phyloP scores from a whole-genome alignment of 2,113 vertebrate genomes.

The Okapia johnstoni region DNA sequence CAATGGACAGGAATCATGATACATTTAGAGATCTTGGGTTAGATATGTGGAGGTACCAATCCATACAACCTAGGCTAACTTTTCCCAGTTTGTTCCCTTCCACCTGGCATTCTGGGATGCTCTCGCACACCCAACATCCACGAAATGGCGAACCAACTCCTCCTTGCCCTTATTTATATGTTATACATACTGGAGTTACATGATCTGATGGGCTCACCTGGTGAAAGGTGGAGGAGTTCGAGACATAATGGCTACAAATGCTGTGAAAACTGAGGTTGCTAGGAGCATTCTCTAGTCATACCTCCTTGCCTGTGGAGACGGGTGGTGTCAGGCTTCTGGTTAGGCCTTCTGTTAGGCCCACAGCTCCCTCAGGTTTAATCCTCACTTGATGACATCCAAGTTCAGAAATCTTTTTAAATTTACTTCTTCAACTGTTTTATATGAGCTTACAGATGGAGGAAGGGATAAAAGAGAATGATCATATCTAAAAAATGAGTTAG shows the following conservation, averaged over 20 bases:
- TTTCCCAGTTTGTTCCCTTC: not conserved
- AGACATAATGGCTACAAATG: not conserved
- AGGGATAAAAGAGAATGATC: not conserved
- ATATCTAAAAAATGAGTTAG: not conserved
- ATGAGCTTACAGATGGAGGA: not conserved
- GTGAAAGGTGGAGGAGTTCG: not conserved
- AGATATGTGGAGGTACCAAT: not conserved
- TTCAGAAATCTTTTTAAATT: not conserved
- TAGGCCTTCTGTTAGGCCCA: not conserved
- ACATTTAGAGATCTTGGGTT: constrained; percentile 71
- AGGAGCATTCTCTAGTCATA: not conserved
- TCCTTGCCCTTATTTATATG: not conserved
- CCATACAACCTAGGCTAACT: not conserved
- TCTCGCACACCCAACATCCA: not conserved
- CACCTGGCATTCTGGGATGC: not conserved
- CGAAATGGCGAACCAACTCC: not conserved
- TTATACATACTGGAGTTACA: not conserved
- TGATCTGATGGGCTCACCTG: not conserved
- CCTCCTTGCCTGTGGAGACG: not conserved
- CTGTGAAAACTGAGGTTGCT: not conserved
- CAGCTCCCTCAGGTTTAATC: not conserved
- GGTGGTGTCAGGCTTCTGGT: not conserved
- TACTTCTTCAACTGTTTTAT: not conserved
- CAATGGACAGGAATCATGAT: constrained; percentile 93
- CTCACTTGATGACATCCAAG: not conserved